These are phyloP conservation scores for Pterostichus niger DNA, from an alignment of 2,888 invertebrate genomes.

Conservation along the genomic window DNA sequence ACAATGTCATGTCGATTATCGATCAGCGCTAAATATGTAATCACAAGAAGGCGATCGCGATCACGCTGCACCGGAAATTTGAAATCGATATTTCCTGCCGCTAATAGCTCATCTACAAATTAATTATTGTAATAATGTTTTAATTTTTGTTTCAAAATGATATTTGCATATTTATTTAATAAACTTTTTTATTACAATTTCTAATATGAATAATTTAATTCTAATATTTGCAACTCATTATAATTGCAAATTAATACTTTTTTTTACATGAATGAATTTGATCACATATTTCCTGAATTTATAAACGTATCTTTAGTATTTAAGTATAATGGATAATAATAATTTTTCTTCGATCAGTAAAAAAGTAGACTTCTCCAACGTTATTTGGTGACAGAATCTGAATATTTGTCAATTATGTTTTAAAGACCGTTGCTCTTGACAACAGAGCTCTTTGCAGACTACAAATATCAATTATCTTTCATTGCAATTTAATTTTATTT, in stretches of 20 bases:
- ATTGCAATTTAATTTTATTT: too few relatives aligned
- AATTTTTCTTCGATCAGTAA: too few relatives aligned
- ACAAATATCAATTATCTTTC: too few relatives aligned
- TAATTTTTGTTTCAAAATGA: background rate
- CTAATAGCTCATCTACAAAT: conserved; percentile 30
- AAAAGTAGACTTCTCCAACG: too few relatives aligned
- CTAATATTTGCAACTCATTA: background rate
- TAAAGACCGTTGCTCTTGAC: too few relatives aligned
- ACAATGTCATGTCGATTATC: conserved; percentile 64
- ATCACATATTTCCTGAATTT: background rate
- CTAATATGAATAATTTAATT: background rate
- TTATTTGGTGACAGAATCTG: too few relatives aligned
- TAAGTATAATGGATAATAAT: too few relatives aligned
- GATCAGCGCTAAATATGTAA: conserved; percentile 63
- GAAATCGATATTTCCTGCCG: conserved; percentile 22
- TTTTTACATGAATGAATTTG: background rate
- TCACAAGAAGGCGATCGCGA: conserved; percentile 42
- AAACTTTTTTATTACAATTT: background rate
- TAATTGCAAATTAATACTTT: background rate
- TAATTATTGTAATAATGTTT: conserved; percentile 41
- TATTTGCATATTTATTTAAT: conserved; percentile 24
- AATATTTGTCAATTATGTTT: too few relatives aligned
- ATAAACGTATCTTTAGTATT: too few relatives aligned
- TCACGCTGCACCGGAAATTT: conserved; percentile 34
- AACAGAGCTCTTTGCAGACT: too few relatives aligned